Evolutionary conservation across 1,140 invertebrate genomes (phyloP).

Genomic region (Gyrodactylus salaris): DNA sequence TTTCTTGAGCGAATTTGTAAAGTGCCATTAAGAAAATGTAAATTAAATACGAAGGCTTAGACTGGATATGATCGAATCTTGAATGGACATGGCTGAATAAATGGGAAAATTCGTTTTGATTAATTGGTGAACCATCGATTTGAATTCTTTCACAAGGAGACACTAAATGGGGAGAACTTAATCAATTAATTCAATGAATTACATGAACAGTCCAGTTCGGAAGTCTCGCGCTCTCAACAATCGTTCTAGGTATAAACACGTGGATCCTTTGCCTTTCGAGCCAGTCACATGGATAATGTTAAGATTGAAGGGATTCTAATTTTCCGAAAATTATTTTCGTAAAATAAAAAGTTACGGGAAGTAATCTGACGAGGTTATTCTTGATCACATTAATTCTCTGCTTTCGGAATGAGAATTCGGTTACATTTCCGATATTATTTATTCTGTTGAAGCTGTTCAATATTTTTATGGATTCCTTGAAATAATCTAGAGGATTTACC

Average conservation of each 20-base stretch:
- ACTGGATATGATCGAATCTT: background rate
- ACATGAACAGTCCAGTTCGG: slow-evolving; percentile 55
- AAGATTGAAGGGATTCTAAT: background rate
- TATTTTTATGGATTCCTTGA: too few species aligned
- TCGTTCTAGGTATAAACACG: slow-evolving; percentile 58
- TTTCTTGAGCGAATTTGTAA: background rate
- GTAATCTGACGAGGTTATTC: too few species aligned
- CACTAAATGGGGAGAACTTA: slow-evolving; percentile 63
- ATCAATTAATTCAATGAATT: slow-evolving; percentile 10
- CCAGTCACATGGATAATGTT: slow-evolving; percentile 45
- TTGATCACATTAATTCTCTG: too few species aligned
- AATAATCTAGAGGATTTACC: too few species aligned
- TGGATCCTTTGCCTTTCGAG: slow-evolving; percentile 67
- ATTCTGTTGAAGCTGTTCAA: too few species aligned
- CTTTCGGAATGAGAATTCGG: too few species aligned
- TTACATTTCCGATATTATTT: too few species aligned
- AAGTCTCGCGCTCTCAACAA: slow-evolving; percentile 49
- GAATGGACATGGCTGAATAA: slow-evolving; percentile 48
- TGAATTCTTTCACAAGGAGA: slow-evolving; percentile 61
- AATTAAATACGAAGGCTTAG: background rate
- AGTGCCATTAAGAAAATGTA: background rate
- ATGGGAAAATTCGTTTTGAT: slow-evolving; percentile 33
- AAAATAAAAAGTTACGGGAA: too few species aligned
- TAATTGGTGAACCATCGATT: slow-evolving; percentile 44
- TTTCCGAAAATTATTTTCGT: too few species aligned